Evolutionary conservation across 64 coral and sea anemone species (phyloP), one percentile per base, ranked within the genome.

Genomic region (Orbicella faveolata): DNA sequence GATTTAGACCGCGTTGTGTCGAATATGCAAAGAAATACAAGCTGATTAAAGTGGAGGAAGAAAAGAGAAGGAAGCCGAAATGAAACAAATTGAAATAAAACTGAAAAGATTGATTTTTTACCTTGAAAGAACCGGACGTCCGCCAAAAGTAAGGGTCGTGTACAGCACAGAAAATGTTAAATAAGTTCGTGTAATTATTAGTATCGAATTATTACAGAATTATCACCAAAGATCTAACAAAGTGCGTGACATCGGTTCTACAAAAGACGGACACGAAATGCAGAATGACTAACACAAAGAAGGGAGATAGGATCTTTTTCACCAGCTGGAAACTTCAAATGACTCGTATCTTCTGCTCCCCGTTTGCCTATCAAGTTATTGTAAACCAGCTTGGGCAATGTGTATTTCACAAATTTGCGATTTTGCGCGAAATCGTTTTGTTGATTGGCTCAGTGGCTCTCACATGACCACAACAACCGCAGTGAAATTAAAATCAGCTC

Each of bases 381-480:
- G 23, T 70, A 23, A 70, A 70, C 21, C n/a, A 70, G 67, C 67
- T 70, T 70, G 67, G 21, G n/a, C 11, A 70, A 25, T 70, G 67
- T 70, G 21, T 70, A 70, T 70, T 33, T 70, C 67, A 70, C 67
- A 33, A 70, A 70, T 70, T 70, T 20, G 18, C 20, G 41, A 23
- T 78, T 51, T 78, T 34, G 75, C 36, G 41, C 41, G 75, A 44
- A 78, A 20, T 78, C 41, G 75, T 21, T 52, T 78, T 51, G 17
- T 44, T 52, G 75, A 78, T 78, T 78, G 75, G 75, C 20, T 48
- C 75, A 21, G 51, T 39, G 19, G 20, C 41, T 78, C 75, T 78
- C 75, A 78, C 75, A 78, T 78, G 37, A 78, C 75, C 75, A 78
- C 75, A 78, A n/a, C 37, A 78, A 52, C 75, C 75, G 75, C 75